These are phyloP conservation scores for Saxidomus purpurata DNA, from an alignment of 1,140 invertebrate species.

Conservation along the genomic window DNA sequence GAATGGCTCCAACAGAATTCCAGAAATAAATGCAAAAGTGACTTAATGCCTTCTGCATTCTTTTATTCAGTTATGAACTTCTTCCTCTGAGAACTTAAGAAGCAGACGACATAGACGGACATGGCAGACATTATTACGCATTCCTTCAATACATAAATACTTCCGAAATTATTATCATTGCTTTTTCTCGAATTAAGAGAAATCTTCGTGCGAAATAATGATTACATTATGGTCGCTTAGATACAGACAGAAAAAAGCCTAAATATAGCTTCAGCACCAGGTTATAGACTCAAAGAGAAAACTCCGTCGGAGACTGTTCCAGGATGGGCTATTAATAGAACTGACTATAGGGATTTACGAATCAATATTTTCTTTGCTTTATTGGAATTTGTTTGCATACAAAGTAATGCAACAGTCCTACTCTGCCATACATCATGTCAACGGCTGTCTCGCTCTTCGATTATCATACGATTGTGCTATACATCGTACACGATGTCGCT, in stretches of 20 bases:
- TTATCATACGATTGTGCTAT: too few relatives aligned
- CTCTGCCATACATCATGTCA: conserved; percentile 6
- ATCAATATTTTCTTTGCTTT: not conserved
- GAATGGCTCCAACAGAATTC: conserved; percentile 1
- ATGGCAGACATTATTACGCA: not conserved
- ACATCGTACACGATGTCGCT: not conserved
- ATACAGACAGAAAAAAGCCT: conserved; percentile 8
- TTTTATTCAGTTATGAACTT: not conserved
- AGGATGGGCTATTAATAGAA: not conserved
- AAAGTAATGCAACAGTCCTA: conserved; percentile 14
- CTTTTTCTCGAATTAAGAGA: not conserved
- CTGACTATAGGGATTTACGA: not conserved
- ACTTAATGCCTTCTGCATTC: not conserved
- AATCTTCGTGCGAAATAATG: conserved; percentile 11
- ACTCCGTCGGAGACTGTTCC: not conserved
- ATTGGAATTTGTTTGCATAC: conserved; percentile 26
- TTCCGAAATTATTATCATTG: conserved; percentile 1
- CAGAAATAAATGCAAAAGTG: not conserved
- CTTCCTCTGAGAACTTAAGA: not conserved
- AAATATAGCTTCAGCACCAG: conserved; percentile 6
- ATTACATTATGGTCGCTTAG: conserved; percentile 11
- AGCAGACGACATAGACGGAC: not conserved
- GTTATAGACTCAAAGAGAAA: conserved; percentile 6
- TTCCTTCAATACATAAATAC: conserved; percentile 20
- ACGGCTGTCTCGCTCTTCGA: not conserved